Base-by-base conservation (phyloP, 2,797 vertebrate species). In the Paramormyrops hopkinsi region DNA sequence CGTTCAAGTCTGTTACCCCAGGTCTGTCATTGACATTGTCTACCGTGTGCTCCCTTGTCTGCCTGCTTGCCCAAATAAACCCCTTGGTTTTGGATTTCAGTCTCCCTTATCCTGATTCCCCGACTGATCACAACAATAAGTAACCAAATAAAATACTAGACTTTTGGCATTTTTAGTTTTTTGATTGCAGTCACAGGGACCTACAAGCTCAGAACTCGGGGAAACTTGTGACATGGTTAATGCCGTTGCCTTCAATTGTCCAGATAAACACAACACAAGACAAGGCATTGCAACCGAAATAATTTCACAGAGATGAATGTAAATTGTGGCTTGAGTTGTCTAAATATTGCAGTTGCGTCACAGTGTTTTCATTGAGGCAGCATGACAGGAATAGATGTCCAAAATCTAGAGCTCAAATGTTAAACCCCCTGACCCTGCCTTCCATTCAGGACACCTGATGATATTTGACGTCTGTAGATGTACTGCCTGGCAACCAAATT, bases 361-460 rank as follows among this genome's bases (percentile, higher is more conserved):
- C 88, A 22, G 14, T 69, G 22, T 65, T 51, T 86, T 89, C 33
- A 86, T 82, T 14, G 65, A 65, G 82, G 41, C 88, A 51, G 56
- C 56, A 87, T 14, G 62, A 41, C 84, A 17, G 59, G 46, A 73
- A 86, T 41, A 65, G 17, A 17, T 22, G 14, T 50, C 25, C 22
- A 0, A 86, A 86, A 86, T 50, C 29, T 25, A 14, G 33, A 12
- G 56, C 83, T 69, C 29, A 46, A 53, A 69, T 37, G 89, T 89
- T 86, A 51, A 54, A 86, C 44, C 25, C n/a, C 53, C 87, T 12
- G 6, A 25, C 46, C 44, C 88, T 50, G 17, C 25, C 65, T 29
- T 88, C 53, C 69, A 54, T 65, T 29, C 22, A 62, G 56, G 79
- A 37, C 89, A 76, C 89, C 84, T 87, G 89, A 48, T 85, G 62